A percentile compares a stretch with the other conserved stretches of the same genome.
Conservation (phyloP, 2,888 invertebrate genomes). For the Apotomis capreana region DNA sequence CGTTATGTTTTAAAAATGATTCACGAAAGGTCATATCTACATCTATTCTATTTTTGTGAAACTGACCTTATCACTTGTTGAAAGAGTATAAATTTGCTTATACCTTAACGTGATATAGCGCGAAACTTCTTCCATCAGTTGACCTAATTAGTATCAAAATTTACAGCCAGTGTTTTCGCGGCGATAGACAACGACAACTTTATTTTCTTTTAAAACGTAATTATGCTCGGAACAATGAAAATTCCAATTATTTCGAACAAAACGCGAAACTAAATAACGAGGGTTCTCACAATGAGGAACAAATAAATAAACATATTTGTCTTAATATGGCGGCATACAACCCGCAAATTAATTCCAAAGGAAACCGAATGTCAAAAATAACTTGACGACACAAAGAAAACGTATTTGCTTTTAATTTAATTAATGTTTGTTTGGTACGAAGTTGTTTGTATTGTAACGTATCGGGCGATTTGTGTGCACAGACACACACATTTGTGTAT, state of each 20-base stretch:
- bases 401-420: conserved; percentile 67
- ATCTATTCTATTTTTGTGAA: conserved; percentile 2
- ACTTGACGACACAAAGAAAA: conserved; percentile 65
- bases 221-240: conserved; percentile 69
- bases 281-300: conserved; percentile 63
- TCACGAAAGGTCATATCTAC: conserved; percentile 1
- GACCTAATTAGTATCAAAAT: conserved; percentile 37
- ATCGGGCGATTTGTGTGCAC: conserved; percentile 47
- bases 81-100: conserved; percentile 1
- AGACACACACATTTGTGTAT: conserved; percentile 11
- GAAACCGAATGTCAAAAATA: conserved; percentile 72
- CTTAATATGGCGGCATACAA: conserved; percentile 58
- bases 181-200: conserved; percentile 45
- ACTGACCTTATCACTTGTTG: background rate
- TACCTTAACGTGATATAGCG: background rate
- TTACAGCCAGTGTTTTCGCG: conserved; percentile 36
- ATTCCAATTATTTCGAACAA: conserved; percentile 73
- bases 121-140: conserved; percentile 17
- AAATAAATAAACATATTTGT: conserved; percentile 53
- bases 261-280: conserved; percentile 63
- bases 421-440: conserved; percentile 59
- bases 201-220: conserved; percentile 69
- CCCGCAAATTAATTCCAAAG: conserved; percentile 71
- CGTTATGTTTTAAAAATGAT: conserved; percentile 21
- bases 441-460: conserved; percentile 58